phyloP scores from a whole-genome alignment of 1,140 invertebrate species.

The Drosophila santomea region DNA sequence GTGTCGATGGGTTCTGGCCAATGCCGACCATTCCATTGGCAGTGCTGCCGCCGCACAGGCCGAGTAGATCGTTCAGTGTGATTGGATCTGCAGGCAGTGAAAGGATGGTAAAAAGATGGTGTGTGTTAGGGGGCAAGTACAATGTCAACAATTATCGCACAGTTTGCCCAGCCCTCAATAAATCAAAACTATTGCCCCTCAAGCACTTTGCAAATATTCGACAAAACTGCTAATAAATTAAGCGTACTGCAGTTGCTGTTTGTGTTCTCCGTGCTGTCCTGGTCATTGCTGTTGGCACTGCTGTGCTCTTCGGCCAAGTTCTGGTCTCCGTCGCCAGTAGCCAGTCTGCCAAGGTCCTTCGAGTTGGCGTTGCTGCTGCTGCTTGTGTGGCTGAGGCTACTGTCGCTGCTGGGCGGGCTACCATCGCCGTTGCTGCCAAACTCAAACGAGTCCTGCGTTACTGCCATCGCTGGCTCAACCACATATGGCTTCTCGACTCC shows the following conservation, averaged over 20 bases:
- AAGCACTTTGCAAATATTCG: conserved; percentile 78
- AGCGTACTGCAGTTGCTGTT: conserved; percentile 75
- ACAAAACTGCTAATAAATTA: conserved; percentile 74
- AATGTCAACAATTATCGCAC: conserved; percentile 68
- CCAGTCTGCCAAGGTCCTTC: conserved; percentile 56
- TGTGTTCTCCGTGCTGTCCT: conserved; percentile 38
- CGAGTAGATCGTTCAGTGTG: conserved; percentile 80
- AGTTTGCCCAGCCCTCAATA: conserved; percentile 73
- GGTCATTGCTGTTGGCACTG: conserved; percentile 23
- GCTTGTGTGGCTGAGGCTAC: conserved; percentile 3
- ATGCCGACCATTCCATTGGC: conserved; percentile 33
- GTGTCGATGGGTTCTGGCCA: conserved; percentile 21
- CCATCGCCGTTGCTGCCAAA: conserved; percentile 34
- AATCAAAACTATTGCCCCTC: conserved; percentile 77
- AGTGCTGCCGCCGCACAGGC: conserved; percentile 61
- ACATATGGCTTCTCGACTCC: conserved; percentile 65
- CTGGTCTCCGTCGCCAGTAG: conserved; percentile 52
- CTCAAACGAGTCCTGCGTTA: conserved; percentile 61
- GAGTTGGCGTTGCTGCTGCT: conserved; percentile 4
- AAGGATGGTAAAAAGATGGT: not conserved
- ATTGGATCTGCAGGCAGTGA: conserved; percentile 70
- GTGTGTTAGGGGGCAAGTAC: conserved; percentile 5
- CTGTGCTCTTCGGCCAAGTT: conserved; percentile 60
- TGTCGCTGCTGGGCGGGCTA: conserved; percentile 12
- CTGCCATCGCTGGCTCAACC: conserved; percentile 51